Conservation (phyloP, 2,113 vertebrate genomes). For the Deroptyus accipitrinus region DNA sequence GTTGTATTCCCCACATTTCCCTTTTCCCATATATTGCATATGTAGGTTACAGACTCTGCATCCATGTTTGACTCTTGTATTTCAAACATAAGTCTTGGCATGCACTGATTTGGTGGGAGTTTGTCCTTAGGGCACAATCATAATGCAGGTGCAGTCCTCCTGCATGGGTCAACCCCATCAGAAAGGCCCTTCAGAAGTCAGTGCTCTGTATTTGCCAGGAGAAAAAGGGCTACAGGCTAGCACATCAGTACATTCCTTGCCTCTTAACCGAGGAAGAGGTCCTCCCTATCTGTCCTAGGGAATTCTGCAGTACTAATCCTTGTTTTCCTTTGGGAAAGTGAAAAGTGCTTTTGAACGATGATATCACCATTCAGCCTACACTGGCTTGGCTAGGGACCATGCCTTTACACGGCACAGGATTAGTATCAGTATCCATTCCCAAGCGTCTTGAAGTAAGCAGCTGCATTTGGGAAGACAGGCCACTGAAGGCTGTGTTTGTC, state of each 20-base stretch:
- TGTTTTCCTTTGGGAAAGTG: background rate
- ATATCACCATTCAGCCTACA: background rate
- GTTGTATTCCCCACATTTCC: background rate
- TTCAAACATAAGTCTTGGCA: background rate
- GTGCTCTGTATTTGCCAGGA: background rate
- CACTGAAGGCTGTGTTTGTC: background rate
- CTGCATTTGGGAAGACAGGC: background rate
- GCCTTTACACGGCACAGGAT: background rate
- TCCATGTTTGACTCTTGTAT: background rate
- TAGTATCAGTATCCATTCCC: background rate
- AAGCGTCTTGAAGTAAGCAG: background rate
- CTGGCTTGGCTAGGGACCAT: background rate
- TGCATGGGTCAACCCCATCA: background rate
- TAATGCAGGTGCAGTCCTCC: background rate
- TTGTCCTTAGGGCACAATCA: background rate
- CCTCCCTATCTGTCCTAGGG: background rate
- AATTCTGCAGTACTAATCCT: background rate
- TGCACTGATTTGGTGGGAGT: background rate
- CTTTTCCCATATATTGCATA: background rate
- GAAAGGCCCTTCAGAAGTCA: background rate
- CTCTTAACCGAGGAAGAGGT: background rate
- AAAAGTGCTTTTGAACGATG: background rate
- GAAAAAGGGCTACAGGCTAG: background rate
- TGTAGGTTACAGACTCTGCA: background rate
- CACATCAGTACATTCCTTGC: background rate